Conservation (phyloP, 1,140 invertebrate species). For the Megalonaias nervosa region DNA sequence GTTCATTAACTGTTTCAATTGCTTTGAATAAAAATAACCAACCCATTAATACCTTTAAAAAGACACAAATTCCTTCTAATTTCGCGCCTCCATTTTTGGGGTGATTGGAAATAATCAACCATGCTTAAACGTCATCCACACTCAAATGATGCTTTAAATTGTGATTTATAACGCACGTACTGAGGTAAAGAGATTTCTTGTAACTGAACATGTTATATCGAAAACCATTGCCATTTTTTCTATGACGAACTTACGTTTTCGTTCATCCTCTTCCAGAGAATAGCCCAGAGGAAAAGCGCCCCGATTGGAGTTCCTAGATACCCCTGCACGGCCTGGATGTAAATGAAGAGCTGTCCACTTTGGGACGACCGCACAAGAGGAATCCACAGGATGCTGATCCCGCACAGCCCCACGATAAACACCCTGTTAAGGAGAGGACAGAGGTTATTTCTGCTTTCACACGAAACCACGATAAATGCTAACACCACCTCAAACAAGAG, state of each 20-base stretch:
- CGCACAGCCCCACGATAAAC: slow-evolving; percentile 73
- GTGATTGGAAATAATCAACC: too few species aligned
- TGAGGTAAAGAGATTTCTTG: background rate
- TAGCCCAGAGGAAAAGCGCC: slow-evolving; percentile 74
- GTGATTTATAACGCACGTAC: too few species aligned
- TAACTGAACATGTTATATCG: background rate
- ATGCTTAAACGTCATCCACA: too few species aligned
- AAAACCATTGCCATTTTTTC: background rate
- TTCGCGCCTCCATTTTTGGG: too few species aligned
- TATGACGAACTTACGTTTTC: slow-evolving; percentile 70
- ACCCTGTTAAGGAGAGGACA: slow-evolving; percentile 51
- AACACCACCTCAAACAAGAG: background rate
- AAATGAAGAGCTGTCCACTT: slow-evolving; percentile 75
- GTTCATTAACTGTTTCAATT: too few species aligned
- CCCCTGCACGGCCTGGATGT: slow-evolving; percentile 75
- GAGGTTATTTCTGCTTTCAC: slow-evolving; percentile 1
- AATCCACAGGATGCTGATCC: slow-evolving; percentile 75
- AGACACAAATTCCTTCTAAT: too few species aligned
- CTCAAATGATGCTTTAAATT: too few species aligned
- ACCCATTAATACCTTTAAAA: too few species aligned
- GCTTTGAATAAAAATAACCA: too few species aligned
- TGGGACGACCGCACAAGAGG: slow-evolving; percentile 74
- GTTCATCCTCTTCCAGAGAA: slow-evolving; percentile 73
- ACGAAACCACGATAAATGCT: background rate
- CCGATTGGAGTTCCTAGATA: slow-evolving; percentile 76